Conservation (phyloP, 2,113 vertebrate species). For the Nibea coibor region DNA sequence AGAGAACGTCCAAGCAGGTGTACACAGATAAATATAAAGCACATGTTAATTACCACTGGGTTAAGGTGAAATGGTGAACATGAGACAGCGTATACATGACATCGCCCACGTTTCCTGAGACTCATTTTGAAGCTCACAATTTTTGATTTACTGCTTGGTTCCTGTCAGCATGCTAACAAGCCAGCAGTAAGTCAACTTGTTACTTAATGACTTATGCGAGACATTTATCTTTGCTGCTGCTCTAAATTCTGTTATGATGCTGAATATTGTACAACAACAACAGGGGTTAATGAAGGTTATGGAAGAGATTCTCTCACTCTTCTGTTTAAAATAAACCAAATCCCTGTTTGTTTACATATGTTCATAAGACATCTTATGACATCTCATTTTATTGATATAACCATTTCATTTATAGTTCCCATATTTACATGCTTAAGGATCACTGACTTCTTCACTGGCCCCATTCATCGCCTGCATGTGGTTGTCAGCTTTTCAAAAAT, state of each 20-base stretch:
- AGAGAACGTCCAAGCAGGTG: no score
- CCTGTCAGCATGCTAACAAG: no score
- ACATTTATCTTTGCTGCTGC: not conserved
- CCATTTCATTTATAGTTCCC: not conserved
- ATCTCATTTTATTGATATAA: not conserved
- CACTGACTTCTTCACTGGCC: constrained; percentile 17
- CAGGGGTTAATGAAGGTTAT: not conserved
- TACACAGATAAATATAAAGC: no score
- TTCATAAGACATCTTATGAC: not conserved
- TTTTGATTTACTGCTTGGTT: no score
- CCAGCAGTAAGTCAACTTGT: no score
- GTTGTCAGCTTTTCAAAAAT: not conserved
- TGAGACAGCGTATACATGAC: no score
- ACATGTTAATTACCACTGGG: no score
- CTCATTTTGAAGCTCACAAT: no score
- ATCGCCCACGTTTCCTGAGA: no score
- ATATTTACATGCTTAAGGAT: constrained; percentile 14
- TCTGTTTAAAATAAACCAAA: not conserved
- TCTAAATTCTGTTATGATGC: not conserved
- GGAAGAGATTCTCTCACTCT: not conserved
- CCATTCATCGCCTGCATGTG: not conserved
- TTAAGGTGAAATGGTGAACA: no score
- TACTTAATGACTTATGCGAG: not conserved
- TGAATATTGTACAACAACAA: not conserved
- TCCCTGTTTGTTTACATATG: no score